Evolutionary conservation across 1,140 invertebrate genomes (phyloP), one percentile per base, ranked within the genome.

Genomic region (Lepidurus couesii): DNA sequence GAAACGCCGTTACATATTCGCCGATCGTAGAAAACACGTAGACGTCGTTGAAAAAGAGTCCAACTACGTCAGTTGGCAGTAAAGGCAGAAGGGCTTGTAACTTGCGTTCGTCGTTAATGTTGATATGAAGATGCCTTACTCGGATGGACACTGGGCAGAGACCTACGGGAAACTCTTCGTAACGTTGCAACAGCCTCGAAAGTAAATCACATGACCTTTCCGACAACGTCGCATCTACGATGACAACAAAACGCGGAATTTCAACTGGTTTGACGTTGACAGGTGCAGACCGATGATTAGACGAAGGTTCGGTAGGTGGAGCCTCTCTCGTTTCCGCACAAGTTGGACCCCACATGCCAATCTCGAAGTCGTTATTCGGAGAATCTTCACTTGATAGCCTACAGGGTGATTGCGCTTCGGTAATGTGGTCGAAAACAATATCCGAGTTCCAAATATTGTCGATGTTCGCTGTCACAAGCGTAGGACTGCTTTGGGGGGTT

Each of bases 201-300:
- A 79, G 24, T 26, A 79, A 44, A 34, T 79, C 78, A 75, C 42
- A 45, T 16, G 78, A 79, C 47, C 47, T 75, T 44, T 79, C 78
- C 21, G 78, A 79, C n/a, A 79, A 26, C 21, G 42, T 21, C n/a
- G 78, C 42, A 47, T 79, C 78, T 5, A 79, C 75, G 3, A 74
- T 44, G 16, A 79, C 24, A n/a, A 44, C 44, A 74, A 79, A 79
- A 34, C 42, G n/a, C 13, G 78, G 78, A 42, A 79, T 75, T 10
- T 74, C 73, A 7, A 74, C 5, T 11, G 47, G 21, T 53, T 11
- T 53, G 47, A 11, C 11, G 21, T n/a, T 53, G 47, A 53, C 47
- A 53, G 47, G 21, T 53, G 5, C 11, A 9, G 47, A 79, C n/a
- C n/a, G n/a, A n/a, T n/a, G n/a, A n/a, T n/a, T n/a, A n/a, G n/a